Evolutionary conservation across 2,113 vertebrate species (phyloP).

Genomic region (Zosterops japonicus): DNA sequence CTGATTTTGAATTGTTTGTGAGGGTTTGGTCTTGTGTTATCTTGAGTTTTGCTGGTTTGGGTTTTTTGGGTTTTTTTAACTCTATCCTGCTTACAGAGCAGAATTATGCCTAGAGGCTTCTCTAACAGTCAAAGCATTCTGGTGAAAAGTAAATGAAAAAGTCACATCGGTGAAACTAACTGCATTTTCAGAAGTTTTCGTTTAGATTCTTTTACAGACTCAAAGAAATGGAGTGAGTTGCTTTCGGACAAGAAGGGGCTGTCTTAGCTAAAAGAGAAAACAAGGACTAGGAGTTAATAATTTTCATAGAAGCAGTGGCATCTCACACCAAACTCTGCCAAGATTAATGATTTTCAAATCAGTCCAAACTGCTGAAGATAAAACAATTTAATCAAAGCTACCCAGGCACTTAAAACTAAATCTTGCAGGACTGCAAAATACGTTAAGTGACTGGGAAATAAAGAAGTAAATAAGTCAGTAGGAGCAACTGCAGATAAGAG

Average conservation of each 20-base stretch:
- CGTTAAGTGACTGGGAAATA: not conserved
- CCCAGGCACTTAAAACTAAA: not conserved
- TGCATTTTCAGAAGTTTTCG: not conserved
- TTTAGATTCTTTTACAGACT: not conserved
- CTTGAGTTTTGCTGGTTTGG: not conserved
- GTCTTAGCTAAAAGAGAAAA: not conserved
- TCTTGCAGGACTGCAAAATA: not conserved
- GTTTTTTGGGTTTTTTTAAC: not conserved
- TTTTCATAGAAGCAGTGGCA: not conserved
- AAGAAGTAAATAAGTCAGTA: not conserved
- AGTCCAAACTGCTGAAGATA: not conserved
- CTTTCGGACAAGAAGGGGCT: not conserved
- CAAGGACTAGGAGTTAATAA: not conserved
- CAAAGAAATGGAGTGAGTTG: not conserved
- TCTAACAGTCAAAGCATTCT: not conserved
- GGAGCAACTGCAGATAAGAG: not conserved
- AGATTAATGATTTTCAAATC: not conserved
- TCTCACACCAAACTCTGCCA: not conserved
- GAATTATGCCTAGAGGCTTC: not conserved
- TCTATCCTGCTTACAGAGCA: not conserved
- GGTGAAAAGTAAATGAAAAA: not conserved
- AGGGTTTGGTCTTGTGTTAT: not conserved
- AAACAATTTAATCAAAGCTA: not conserved
- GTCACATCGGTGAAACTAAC: not conserved
- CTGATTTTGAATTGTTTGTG: not conserved